Percentiles rank a stretch among this genome's conserved stretches.
Conservation (phyloP, 2,888 invertebrate genomes). For the Ellobium chinense region DNA sequence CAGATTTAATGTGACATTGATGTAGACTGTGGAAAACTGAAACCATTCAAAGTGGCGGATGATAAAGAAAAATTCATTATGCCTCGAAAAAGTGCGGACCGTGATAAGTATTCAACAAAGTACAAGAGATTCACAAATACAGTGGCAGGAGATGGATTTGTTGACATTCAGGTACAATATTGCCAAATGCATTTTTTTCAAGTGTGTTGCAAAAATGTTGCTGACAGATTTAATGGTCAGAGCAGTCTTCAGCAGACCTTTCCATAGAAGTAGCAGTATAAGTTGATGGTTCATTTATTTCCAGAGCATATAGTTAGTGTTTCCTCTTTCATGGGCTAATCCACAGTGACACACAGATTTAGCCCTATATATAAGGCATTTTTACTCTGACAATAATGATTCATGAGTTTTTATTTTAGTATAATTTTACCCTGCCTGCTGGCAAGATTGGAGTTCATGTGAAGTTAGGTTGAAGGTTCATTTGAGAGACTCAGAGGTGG, state of each 20-base stretch:
- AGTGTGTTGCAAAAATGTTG: background rate
- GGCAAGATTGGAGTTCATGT: too few relatives aligned
- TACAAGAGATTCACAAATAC: conserved; percentile 56
- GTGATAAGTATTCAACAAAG: conserved; percentile 39
- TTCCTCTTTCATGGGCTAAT: too few relatives aligned
- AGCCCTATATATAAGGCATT: too few relatives aligned
- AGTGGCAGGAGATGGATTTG: conserved; percentile 56
- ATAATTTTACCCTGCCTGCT: too few relatives aligned
- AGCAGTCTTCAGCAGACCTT: background rate
- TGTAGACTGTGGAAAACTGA: background rate
- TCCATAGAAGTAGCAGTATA: background rate
- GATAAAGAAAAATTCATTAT: conserved; percentile 40
- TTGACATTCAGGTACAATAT: conserved; percentile 57
- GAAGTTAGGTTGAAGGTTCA: too few relatives aligned
- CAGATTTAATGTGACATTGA: too few relatives aligned
- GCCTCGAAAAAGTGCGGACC: conserved; percentile 37
- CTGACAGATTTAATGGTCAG: background rate
- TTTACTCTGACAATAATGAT: too few relatives aligned
- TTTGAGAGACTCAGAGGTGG: too few relatives aligned
- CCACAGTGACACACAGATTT: too few relatives aligned
- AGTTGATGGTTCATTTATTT: too few relatives aligned
- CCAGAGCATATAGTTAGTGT: too few relatives aligned
- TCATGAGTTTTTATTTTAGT: too few relatives aligned
- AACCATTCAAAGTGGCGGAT: conserved; percentile 33
- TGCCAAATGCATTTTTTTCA: background rate